Base-by-base conservation (phyloP, 2,888 invertebrate genomes). In the Dorcus parallelipipedus region DNA sequence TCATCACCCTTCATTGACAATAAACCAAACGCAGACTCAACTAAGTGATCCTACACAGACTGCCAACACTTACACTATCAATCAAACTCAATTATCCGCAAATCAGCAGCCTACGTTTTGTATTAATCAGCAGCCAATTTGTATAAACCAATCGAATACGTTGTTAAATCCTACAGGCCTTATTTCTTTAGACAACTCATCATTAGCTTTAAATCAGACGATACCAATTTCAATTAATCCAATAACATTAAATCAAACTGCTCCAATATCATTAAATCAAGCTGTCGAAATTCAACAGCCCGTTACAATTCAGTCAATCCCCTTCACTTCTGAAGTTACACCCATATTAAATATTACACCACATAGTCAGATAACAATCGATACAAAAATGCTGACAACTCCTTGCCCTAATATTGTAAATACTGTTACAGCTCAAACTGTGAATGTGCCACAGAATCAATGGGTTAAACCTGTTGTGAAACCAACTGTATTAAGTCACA, bases 291-390 rank as follows among this genome's bases (percentile, higher is more conserved):
- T 70, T 53, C 71, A 69, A 56, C 72, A 71, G 39, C 69, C 72
- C n/a, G 71, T 76, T 40, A 71, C 75, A 40, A 70, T 75, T 45
- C 76, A 75, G 61, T 69, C 73, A 40, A 65, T 74, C 42, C 74
- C 73, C 7, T 56, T 71, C 69, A 53, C 58, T 62, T 9, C 72
- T 67, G 74, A 73, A 50, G 63, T 71, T 5, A 58, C 65, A 9
- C 69, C 74, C 3, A 67, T 76, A 52, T 64, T 76, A 33, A 75
- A 74, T 60, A 69, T 75, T 14, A 56, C 68, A 42, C 68, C 69
- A 39, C 73, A 71, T 59, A 74, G 73, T 66, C 73, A 72, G 42
- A 72, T 74, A 50, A 66, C 70, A 4, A 61, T 75, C 9, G 73
- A 74, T 60, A 65, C 74, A 10, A 75, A 74, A 65, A 59, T 74